Evolutionary conservation across 2,888 invertebrate genomes (phyloP).

Genomic region (Clitarchus hookeri): DNA sequence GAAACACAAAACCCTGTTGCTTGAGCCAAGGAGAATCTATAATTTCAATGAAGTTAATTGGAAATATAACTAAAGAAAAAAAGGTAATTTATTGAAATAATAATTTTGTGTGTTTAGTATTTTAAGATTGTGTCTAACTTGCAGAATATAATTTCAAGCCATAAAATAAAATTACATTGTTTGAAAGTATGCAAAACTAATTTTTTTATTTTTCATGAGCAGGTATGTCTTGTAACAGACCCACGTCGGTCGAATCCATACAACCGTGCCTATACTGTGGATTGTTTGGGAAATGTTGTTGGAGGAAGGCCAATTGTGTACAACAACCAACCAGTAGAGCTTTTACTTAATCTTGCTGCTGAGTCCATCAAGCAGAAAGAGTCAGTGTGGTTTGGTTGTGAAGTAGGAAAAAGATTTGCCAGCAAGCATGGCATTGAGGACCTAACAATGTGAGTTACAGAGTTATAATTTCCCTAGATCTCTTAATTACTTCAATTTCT

Average conservation of each 20-base stretch:
- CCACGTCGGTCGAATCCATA: constrained; percentile 80
- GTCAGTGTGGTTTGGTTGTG: constrained; percentile 93
- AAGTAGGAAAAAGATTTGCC: constrained; percentile 80
- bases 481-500: not conserved
- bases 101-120: too few relatives aligned
- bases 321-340: constrained; percentile 84
- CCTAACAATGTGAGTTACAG: constrained; percentile 66
- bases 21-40: too few relatives aligned
- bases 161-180: not conserved
- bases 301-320: constrained; percentile 79
- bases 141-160: not conserved
- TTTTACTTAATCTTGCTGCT: constrained; percentile 73
- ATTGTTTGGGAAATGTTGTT: constrained; percentile 86
- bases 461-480: not conserved
- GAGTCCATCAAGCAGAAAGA: constrained; percentile 80
- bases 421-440: constrained; percentile 80
- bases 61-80: too few relatives aligned
- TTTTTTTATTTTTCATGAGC: constrained; percentile 39
- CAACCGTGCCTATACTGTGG: constrained; percentile 79
- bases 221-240: constrained; percentile 87
- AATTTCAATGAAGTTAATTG: too few relatives aligned
- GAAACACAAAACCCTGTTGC: too few relatives aligned
- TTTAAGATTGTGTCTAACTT: too few relatives aligned
- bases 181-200: not conserved
- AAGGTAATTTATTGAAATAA: too few relatives aligned